These are phyloP conservation scores for Actinia tenebrosa DNA, from an alignment of 64 coral and sea anemone species.

Conservation along the genomic window DNA sequence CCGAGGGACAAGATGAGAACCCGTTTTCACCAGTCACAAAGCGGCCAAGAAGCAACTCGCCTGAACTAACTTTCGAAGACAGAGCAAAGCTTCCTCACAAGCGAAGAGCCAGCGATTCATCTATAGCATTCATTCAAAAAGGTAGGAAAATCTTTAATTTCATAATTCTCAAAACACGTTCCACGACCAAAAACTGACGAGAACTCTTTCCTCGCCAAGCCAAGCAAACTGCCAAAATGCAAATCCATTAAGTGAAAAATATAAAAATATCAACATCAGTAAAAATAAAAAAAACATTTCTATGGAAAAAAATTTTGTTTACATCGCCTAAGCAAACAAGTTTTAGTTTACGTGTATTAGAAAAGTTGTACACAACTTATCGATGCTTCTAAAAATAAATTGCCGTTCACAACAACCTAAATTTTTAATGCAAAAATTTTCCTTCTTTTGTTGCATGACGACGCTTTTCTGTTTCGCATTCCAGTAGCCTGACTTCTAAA, in stretches of 20 bases:
- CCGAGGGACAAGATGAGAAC: slow-evolving; percentile 63
- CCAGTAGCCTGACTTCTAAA: background rate
- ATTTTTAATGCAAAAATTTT: background rate
- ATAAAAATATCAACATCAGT: too few relatives aligned
- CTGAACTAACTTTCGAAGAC: background rate
- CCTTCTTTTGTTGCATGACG: background rate
- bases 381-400: too few relatives aligned
- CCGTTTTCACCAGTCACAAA: slow-evolving; percentile 57
- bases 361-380: too few relatives aligned
- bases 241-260: too few relatives aligned
- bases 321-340: too few relatives aligned
- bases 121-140: background rate
- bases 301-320: too few relatives aligned
- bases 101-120: background rate
- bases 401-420: background rate
- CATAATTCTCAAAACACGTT: too few relatives aligned
- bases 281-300: too few relatives aligned
- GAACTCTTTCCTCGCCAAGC: too few relatives aligned
- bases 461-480: background rate
- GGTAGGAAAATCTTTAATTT: background rate
- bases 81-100: background rate
- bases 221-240: too few relatives aligned
- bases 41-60: background rate
- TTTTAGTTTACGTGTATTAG: too few relatives aligned
- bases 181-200: too few relatives aligned